Evolutionary conservation across 1,140 invertebrate species (phyloP).

Genomic region (Aphaenogaster floridana): DNA sequence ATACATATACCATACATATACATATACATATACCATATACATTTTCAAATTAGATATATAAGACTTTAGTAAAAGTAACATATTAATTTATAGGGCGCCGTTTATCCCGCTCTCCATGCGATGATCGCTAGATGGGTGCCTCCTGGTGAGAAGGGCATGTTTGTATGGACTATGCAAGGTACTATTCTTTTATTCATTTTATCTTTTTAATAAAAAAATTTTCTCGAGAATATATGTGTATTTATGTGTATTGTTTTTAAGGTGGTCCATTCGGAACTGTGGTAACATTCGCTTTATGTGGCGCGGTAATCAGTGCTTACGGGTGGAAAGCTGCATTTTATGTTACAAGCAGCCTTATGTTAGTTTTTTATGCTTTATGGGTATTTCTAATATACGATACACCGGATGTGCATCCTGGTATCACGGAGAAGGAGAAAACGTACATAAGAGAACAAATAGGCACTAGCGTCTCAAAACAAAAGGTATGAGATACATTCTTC

Average conservation of each 20-base stretch:
- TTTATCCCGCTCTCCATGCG: slow-evolving; percentile 91
- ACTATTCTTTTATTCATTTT: slow-evolving; percentile 37
- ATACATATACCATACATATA: background rate
- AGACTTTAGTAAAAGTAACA: slow-evolving; percentile 9
- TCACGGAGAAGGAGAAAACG: slow-evolving; percentile 91
- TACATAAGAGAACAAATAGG: slow-evolving; percentile 91
- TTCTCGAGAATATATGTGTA: background rate
- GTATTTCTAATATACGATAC: slow-evolving; percentile 90
- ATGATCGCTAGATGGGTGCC: slow-evolving; percentile 92
- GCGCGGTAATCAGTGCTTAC: slow-evolving; percentile 88
- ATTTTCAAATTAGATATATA: background rate
- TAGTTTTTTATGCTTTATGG: slow-evolving; percentile 90
- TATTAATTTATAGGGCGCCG: slow-evolving; percentile 88
- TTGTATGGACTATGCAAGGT: slow-evolving; percentile 90
- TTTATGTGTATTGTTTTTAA: slow-evolving; percentile 77
- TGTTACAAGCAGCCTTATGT: slow-evolving; percentile 89
- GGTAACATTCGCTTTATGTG: slow-evolving; percentile 91
- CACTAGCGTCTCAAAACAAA: slow-evolving; percentile 86
- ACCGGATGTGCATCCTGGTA: slow-evolving; percentile 92
- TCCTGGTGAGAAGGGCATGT: slow-evolving; percentile 92
- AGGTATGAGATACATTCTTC: slow-evolving; percentile 74
- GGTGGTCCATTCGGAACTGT: slow-evolving; percentile 93
- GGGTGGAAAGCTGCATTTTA: slow-evolving; percentile 93
- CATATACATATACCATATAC: background rate
- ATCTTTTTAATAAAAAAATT: background rate